Evolutionary conservation across 1,140 invertebrate genomes (phyloP).

Genomic region (Gryllus bimaculatus): DNA sequence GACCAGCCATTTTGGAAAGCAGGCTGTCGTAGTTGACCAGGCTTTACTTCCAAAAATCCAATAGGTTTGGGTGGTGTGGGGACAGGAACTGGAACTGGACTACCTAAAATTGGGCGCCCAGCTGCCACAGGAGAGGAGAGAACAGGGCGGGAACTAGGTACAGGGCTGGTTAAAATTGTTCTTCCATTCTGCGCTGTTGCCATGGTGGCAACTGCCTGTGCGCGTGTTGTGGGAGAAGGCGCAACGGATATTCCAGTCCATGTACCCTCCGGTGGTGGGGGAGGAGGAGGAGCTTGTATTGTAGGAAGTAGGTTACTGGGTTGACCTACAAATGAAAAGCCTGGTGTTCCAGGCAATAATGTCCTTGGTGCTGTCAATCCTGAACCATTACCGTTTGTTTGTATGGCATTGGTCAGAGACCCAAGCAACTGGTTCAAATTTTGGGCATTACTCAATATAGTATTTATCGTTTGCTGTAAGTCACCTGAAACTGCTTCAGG

Average conservation of each 20-base stretch:
- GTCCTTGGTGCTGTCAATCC: background rate
- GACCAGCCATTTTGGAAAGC: slow-evolving; percentile 20
- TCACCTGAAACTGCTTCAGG: slow-evolving; percentile 26
- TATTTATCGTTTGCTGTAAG: slow-evolving; percentile 31
- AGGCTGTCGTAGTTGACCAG: slow-evolving; percentile 11
- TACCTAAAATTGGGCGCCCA: slow-evolving; percentile 21
- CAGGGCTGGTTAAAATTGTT: slow-evolving; percentile 23
- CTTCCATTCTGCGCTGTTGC: slow-evolving; percentile 16
- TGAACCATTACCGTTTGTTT: slow-evolving; percentile 17
- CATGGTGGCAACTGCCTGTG: slow-evolving; percentile 8
- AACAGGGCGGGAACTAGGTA: slow-evolving; percentile 17
- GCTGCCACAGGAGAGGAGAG: background rate
- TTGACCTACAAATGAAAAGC: slow-evolving; percentile 15
- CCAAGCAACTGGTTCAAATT: slow-evolving; percentile 32
- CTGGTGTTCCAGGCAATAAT: slow-evolving; percentile 6
- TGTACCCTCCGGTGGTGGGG: slow-evolving; percentile 17
- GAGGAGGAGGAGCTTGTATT: slow-evolving; percentile 19
- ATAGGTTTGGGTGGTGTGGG: slow-evolving; percentile 22
- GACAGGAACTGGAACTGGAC: slow-evolving; percentile 19
- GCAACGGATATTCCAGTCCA: slow-evolving; percentile 11
- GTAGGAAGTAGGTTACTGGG: slow-evolving; percentile 9
- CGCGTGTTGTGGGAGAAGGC: background rate
- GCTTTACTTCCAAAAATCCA: slow-evolving; percentile 23
- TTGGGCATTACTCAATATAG: slow-evolving; percentile 32
- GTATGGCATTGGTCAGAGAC: slow-evolving; percentile 22